A percentile compares a stretch with the other conserved stretches of the same genome.
phyloP scores from a whole-genome alignment of 37 sponge, comb jelly and placozoan species.

The Agelas oroides region DNA sequence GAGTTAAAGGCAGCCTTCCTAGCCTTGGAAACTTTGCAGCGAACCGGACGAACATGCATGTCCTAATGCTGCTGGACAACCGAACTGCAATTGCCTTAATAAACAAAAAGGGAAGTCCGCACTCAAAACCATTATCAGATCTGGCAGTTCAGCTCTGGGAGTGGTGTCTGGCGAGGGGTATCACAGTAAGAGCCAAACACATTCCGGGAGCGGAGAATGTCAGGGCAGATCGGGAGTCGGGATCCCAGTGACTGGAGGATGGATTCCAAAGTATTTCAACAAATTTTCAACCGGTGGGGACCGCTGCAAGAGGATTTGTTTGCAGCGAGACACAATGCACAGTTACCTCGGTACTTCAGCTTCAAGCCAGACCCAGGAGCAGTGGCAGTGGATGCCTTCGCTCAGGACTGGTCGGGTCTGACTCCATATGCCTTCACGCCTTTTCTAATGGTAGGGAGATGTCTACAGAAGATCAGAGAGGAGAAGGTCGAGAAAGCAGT shows the following conservation, averaged over 20 bases:
- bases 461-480: slow-evolving; percentile 17
- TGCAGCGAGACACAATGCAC: slow-evolving; percentile 2
- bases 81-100: slow-evolving; percentile 21
- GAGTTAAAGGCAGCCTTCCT: slow-evolving; percentile 56
- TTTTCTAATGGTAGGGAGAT: too few relatives aligned
- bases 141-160: slow-evolving; percentile 44
- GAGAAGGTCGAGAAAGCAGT: background rate
- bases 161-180: slow-evolving; percentile 45
- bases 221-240: slow-evolving; percentile 28
- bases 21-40: slow-evolving; percentile 16
- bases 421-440: too few relatives aligned
- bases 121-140: background rate
- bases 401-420: too few relatives aligned
- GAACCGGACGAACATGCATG: background rate
- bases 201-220: slow-evolving; percentile 24
- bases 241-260: slow-evolving; percentile 7
- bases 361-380: too few relatives aligned
- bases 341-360: too few relatives aligned
- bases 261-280: background rate
- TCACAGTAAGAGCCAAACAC: slow-evolving; percentile 21
- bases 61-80: slow-evolving; percentile 20
- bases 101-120: slow-evolving; percentile 52
- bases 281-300: background rate
- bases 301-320: slow-evolving; percentile 5
- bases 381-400: too few relatives aligned